phyloP scores from a whole-genome alignment of 53 echinoderm and acorn worm species.

The Hippasteria phrygiana region DNA sequence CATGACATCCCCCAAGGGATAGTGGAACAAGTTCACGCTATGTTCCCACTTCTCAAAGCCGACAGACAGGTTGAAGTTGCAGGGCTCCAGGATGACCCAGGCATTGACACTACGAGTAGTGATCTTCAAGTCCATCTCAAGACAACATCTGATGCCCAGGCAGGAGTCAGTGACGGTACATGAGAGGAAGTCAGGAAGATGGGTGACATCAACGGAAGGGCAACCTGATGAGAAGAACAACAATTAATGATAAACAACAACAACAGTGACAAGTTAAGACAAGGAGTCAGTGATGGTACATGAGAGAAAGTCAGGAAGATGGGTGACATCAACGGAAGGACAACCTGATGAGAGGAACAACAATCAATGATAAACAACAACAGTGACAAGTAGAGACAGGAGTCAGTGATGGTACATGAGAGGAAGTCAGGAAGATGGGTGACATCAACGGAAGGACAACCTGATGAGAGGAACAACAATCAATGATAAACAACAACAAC shows the following conservation, averaged over 20 bases:
- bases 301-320: no score
- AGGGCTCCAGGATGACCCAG: conserved; percentile 53
- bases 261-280: background rate
- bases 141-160: conserved; percentile 39
- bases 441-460: no score
- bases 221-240: background rate
- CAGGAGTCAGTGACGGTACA: conserved; percentile 51
- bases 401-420: no score
- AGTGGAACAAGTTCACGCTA: conserved; percentile 33
- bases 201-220: conserved; percentile 3
- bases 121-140: conserved; percentile 62
- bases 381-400: background rate
- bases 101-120: conserved; percentile 4
- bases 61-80: conserved; percentile 54
- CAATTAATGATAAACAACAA: background rate
- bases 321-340: no score
- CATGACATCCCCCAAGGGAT: conserved; percentile 29
- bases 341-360: no score
- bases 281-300: no score
- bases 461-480: no score
- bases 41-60: conserved; percentile 59
- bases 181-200: conserved; percentile 22
- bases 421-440: no score
- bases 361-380: no score
- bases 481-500: no score